These are phyloP conservation scores for Beris chalybata DNA, from an alignment of 2,888 invertebrate species.

Conservation along the genomic window DNA sequence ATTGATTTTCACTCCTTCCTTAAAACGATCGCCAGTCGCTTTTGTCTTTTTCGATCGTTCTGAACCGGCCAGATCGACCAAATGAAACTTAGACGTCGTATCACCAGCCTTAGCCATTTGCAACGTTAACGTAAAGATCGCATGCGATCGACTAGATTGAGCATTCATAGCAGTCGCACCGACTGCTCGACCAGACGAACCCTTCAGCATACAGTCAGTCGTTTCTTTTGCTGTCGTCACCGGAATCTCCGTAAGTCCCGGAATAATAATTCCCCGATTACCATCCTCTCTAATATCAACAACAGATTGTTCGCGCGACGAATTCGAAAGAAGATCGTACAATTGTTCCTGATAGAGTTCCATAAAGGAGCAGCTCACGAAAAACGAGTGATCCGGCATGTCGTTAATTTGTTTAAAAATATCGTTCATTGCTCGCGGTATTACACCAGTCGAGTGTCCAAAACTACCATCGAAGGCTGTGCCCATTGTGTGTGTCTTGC, in stretches of 20 bases:
- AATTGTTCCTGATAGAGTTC: conserved; percentile 90
- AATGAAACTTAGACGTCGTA: conserved; percentile 82
- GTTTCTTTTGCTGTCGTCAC: conserved; percentile 68
- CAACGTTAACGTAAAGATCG: conserved; percentile 79
- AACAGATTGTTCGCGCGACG: conserved; percentile 68
- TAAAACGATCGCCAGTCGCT: conserved; percentile 83
- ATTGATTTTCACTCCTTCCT: conserved; percentile 91
- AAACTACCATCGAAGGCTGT: conserved; percentile 69
- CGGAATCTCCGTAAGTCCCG: conserved; percentile 64
- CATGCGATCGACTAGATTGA: conserved; percentile 86
- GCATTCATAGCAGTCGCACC: conserved; percentile 92
- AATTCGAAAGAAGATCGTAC: conserved; percentile 75
- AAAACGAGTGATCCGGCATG: conserved; percentile 63
- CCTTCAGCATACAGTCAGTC: conserved; percentile 67
- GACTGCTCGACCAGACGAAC: conserved; percentile 76
- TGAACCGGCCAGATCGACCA: conserved; percentile 91
- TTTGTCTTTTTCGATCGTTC: conserved; percentile 89
- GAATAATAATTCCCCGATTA: conserved; percentile 64
- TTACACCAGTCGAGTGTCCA: conserved; percentile 74
- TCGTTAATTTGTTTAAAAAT: conserved; percentile 70
- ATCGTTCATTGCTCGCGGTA: conserved; percentile 81
- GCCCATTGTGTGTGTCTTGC: conserved; percentile 94
- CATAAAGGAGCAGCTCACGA: conserved; percentile 79
- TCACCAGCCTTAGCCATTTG: conserved; percentile 65
- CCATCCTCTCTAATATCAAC: conserved; percentile 82